Evolutionary conservation across 2,888 invertebrate genomes (phyloP), one percentile per base, ranked within the genome.

Genomic region (Nemoura dubitans): DNA sequence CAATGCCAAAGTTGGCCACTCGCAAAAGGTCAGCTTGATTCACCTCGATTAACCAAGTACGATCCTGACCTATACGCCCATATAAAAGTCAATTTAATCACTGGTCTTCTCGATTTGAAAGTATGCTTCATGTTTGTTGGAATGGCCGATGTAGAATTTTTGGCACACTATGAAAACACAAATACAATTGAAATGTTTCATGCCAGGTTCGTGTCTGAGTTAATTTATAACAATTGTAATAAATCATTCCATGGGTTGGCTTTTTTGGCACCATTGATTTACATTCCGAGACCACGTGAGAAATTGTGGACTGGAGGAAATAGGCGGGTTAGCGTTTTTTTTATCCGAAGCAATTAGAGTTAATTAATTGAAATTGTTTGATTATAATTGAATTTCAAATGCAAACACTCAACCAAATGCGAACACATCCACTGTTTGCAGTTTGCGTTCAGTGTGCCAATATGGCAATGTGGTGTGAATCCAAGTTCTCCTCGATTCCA

Each of bases 1-100:
- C 59, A 59, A 59, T 59, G 59, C 59, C 59, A 59, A 78, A 78
- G 28, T 78, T 28, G 10, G 78, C 26, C 78, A 27, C 26, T 27
- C 78, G 27, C 78, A 10, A 83, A 83, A 83, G 83, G 30, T 83
- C 83, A 83, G 25, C 16, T 26, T 42, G n/a, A 83, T 83, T 83
- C 36, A 83, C 83, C 83, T 83, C 83, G 42, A 42, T 83, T 83
- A 83, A 83, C 83, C 83, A n/a, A 59, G 21, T 21, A 59, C 14
- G 59, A 1, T 59, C 59, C 59, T 59, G 59, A 59, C 59, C 59
- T 59, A 59, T 59, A 59, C 59, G 14, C 59, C 21, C 59, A 59
- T 59, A 59, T 59, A 59, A 59, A 59, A 59, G 59, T 59, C 59
- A 59, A 59, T 59, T 59, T 59, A 59, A 59, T 59, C 59, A 59